Evolutionary conservation across 1,140 invertebrate species (phyloP), one percentile per base, ranked within the genome.

Genomic region (Armadillidium nasatum): DNA sequence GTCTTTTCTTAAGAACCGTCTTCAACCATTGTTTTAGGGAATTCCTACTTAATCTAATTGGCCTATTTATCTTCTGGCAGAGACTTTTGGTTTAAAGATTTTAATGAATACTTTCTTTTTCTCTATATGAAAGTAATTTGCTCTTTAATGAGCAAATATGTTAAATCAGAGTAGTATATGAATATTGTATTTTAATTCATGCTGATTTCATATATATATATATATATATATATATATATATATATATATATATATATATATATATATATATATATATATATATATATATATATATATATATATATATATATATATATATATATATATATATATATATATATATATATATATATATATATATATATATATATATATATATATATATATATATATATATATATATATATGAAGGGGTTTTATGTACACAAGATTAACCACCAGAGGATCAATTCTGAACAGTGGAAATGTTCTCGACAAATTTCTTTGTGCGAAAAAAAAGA

Each of bases 381-480:
- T 44, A 73, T 44, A 73, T 44, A 73, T 44, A 73, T 44, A 73
- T 44, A 73, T 44, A 73, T 21, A 73, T 43, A 73, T 43, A 73
- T 43, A 73, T 43, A 73, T 43, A 73, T 43, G 50, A 45, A 45
- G 43, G 21, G 43, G 50, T 19, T 46, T 13, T 50, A 54, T 21
- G 43, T 6, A 70, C 0, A 70, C 3, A 22, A 0, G 21, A 10
- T 13, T 70, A 23, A 19, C 11, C 54, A 4, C 23, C 43, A 23
- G 0, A 54, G 22, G 3, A 74, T 46, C 21, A 15, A 23, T 76
- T 46, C 71, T n/a, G 23, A 50, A 70, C 44, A 19, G 23, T 33
- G 15, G 69, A 73, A 71, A 77, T 43, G 66, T 44, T 44, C 66
- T 21, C 44, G 19, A 73, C 71, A 77, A 70, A 77, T 77, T 66